These are phyloP conservation scores for Hyalella azteca DNA, from an alignment of 2,888 invertebrate genomes.

Conservation along the genomic window DNA sequence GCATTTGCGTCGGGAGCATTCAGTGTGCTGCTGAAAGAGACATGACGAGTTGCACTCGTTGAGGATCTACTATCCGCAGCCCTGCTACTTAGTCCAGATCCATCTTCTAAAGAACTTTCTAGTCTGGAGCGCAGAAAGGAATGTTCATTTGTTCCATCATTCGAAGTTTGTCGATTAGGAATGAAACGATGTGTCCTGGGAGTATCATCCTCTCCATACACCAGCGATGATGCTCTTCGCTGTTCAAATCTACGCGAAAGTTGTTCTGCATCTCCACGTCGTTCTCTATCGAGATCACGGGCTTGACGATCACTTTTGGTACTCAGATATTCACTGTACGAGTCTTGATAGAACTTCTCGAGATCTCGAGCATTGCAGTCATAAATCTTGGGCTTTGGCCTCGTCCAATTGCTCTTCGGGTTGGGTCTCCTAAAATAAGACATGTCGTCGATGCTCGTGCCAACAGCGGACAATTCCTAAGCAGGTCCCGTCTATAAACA, in stretches of 20 bases:
- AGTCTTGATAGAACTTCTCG: slow-evolving; percentile 52
- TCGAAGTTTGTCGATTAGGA: slow-evolving; percentile 32
- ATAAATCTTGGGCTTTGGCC: slow-evolving; percentile 55
- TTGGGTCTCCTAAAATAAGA: slow-evolving; percentile 40
- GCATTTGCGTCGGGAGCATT: slow-evolving; percentile 35
- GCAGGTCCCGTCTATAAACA: background rate
- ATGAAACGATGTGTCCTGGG: slow-evolving; percentile 19
- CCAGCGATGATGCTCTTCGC: slow-evolving; percentile 17
- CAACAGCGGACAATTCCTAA: background rate
- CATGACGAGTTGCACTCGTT: background rate
- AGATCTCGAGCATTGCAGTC: slow-evolving; percentile 55
- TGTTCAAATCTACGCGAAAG: slow-evolving; percentile 36
- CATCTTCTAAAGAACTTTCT: slow-evolving; percentile 4
- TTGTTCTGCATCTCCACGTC: slow-evolving; percentile 22
- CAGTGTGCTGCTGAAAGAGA: slow-evolving; percentile 2
- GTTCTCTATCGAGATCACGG: slow-evolving; percentile 17
- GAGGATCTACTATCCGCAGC: slow-evolving; percentile 2
- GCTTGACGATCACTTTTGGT: background rate
- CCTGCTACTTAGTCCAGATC: background rate
- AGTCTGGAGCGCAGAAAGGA: slow-evolving; percentile 25
- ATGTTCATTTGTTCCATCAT: slow-evolving; percentile 34
- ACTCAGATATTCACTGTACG: slow-evolving; percentile 48
- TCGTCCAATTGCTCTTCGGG: slow-evolving; percentile 55
- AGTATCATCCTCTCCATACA: slow-evolving; percentile 33
- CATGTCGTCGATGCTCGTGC: slow-evolving; percentile 22